These are phyloP conservation scores for Capreolus pygargus DNA, from an alignment of 2,113 vertebrate genomes.

Conservation along the genomic window DNA sequence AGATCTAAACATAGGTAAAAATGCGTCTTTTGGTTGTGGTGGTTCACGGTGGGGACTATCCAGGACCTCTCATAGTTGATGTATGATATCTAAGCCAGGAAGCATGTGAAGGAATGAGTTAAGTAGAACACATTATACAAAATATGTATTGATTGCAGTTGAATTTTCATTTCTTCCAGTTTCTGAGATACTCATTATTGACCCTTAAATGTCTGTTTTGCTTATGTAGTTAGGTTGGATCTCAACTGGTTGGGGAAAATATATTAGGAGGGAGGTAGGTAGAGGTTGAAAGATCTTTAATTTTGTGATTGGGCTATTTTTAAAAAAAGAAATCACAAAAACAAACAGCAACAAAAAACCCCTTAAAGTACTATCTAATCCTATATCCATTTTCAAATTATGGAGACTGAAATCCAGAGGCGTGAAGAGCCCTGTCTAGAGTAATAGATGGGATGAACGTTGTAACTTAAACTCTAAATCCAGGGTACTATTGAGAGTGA, in stretches of 20 bases:
- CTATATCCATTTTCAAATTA: not conserved
- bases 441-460: not conserved
- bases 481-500: not conserved
- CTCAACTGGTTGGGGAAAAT: not conserved
- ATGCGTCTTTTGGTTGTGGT: not conserved
- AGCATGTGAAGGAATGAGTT: not conserved
- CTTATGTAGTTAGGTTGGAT: not conserved
- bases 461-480: not conserved
- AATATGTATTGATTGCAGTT: not conserved
- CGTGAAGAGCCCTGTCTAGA: not conserved
- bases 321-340: conserved; percentile 21
- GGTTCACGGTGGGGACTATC: not conserved
- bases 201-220: not conserved
- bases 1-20: not conserved
- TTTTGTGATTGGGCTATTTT: not conserved
- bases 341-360: not conserved
- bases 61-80: not conserved
- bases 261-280: not conserved
- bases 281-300: not conserved
- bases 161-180: not conserved
- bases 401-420: not conserved
- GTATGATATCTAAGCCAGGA: not conserved
- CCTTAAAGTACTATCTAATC: not conserved
- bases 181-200: not conserved
- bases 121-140: not conserved